Conservation (phyloP, 2,888 invertebrate species). For the Andrena bucephala region DNA sequence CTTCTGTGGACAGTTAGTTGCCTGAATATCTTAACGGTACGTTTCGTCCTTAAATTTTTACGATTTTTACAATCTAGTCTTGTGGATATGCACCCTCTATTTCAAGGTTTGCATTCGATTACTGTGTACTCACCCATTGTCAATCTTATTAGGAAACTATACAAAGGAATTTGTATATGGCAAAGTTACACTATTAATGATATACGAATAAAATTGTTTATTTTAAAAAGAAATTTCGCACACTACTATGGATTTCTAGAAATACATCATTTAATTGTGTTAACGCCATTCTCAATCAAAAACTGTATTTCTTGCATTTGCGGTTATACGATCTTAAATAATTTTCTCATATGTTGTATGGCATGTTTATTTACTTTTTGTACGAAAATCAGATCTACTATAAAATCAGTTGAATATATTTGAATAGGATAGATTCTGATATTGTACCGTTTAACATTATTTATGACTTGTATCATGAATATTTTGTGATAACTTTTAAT, state of each 20-base stretch:
- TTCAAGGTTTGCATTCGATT: neutral
- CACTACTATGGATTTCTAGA: neutral
- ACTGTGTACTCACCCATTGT: neutral
- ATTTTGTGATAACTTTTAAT: too few species aligned
- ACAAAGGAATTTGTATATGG: neutral
- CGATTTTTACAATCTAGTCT: neutral
- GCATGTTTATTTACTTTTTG: neutral
- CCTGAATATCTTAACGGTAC: constrained; percentile 62
- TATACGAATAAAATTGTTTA: too few species aligned
- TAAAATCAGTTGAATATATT: neutral
- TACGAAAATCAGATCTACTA: neutral
- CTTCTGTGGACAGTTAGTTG: constrained; percentile 47
- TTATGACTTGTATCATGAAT: too few species aligned
- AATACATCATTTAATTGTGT: neutral
- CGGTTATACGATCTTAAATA: neutral
- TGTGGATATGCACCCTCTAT: neutral
- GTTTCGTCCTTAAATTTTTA: constrained; percentile 1
- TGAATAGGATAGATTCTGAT: neutral
- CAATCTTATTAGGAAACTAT: neutral
- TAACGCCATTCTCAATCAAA: neutral
- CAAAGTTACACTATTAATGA: too few species aligned
- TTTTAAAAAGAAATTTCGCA: too few species aligned
- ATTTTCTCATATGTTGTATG: too few species aligned
- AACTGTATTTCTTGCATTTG: neutral
- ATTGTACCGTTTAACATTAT: too few species aligned